Evolutionary conservation across 2,797 vertebrate species (phyloP).

Genomic region (Rhabdomys pumilio): DNA sequence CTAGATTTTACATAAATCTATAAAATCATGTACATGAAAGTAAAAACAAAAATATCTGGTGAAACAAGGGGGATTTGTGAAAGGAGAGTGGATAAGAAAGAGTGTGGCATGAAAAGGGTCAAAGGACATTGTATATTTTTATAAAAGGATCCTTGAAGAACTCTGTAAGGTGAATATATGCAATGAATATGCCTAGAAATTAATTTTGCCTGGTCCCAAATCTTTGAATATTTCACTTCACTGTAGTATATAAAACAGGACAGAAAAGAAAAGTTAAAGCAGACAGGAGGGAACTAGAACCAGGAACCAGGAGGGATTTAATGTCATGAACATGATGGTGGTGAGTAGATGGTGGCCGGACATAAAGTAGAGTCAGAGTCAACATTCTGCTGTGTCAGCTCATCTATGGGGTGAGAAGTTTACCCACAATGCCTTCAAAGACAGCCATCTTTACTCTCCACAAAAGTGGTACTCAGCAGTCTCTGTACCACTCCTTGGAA

Average conservation of each 20-base stretch:
- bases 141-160: not conserved
- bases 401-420: accelerated
- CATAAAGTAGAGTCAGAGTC: not conserved
- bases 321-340: not conserved
- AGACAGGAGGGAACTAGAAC: not conserved
- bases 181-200: not conserved
- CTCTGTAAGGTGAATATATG: not conserved
- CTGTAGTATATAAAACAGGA: not conserved
- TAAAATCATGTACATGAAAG: not conserved
- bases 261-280: not conserved
- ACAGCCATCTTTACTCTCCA: constrained; percentile 4
- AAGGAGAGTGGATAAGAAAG: not conserved
- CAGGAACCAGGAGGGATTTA: not conserved
- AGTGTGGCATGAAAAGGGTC: not conserved
- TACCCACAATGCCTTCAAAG: constrained; percentile 42
- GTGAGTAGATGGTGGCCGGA: not conserved
- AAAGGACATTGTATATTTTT: not conserved
- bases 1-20: not conserved
- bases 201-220: not conserved
- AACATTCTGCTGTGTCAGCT: not conserved
- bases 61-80: not conserved
- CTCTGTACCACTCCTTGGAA: constrained; percentile 61
- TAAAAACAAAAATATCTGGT: not conserved
- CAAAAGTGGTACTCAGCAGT: constrained; percentile 27
- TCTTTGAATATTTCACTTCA: not conserved